Conservation (phyloP, 2,113 vertebrate species). For the Aphyosemion australe region DNA sequence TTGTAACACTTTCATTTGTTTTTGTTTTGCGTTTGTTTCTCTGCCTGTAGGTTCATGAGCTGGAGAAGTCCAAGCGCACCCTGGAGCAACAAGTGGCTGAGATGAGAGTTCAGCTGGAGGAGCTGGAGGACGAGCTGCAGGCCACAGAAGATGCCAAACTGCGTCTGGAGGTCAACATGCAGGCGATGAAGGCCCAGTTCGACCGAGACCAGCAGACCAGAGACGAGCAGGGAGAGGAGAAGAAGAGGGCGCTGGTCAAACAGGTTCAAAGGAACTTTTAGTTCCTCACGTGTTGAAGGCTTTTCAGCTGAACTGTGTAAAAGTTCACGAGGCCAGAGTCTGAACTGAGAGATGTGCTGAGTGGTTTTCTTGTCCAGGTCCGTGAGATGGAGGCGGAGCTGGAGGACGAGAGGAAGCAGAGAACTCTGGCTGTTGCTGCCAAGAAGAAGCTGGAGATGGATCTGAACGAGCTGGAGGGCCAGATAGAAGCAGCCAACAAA, state of each 20-base stretch:
- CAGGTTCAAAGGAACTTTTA: conserved; percentile 78
- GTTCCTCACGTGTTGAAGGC: too few relatives aligned
- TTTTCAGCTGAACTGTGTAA: too few relatives aligned
- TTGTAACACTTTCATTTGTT: too few relatives aligned
- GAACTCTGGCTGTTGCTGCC: conserved; percentile 87
- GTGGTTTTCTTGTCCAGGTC: conserved; percentile 77
- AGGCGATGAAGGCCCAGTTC: conserved; percentile 98
- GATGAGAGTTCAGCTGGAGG: conserved; percentile 96
- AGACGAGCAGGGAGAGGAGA: conserved; percentile 96
- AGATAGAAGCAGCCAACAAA: conserved; percentile 94
- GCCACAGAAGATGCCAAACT: conserved; percentile 97
- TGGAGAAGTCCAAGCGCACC: conserved; percentile 96
- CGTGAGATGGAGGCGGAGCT: conserved; percentile 95
- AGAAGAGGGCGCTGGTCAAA: conserved; percentile 93
- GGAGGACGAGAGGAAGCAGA: conserved; percentile 96
- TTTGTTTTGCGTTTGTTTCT: not conserved
- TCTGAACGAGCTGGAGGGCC: conserved; percentile 92
- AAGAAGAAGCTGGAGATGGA: conserved; percentile 99
- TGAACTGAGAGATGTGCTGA: not conserved
- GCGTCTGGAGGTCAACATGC: conserved; percentile 98
- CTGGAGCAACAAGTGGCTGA: conserved; percentile 97
- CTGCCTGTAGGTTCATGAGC: conserved; percentile 86
- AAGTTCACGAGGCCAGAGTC: not conserved
- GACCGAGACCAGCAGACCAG: conserved; percentile 90
- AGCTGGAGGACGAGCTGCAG: conserved; percentile 96